Evolutionary conservation across 2,888 invertebrate genomes (phyloP).

Genomic region (Empis livida): DNA sequence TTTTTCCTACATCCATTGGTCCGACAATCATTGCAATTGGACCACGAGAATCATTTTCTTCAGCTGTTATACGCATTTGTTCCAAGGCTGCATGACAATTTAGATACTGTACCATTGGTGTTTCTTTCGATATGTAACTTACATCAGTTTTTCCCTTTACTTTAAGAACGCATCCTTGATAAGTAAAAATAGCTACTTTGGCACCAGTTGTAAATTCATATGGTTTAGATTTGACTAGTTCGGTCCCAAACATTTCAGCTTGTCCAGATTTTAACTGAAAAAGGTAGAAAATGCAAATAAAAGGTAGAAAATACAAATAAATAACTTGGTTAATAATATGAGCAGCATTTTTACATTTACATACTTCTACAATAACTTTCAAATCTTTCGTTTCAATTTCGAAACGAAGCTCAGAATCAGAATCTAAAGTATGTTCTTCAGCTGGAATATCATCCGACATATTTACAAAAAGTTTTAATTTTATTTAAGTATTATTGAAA

Average conservation of each 20-base stretch:
- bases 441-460: conserved; percentile 4
- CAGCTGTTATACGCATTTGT: conserved; percentile 71
- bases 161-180: conserved; percentile 85
- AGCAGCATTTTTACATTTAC: conserved; percentile 5
- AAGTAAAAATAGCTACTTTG: conserved; percentile 92
- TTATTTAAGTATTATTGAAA: too few relatives aligned
- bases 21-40: conserved; percentile 87
- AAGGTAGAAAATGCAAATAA: background rate
- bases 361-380: conserved; percentile 65
- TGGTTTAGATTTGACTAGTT: conserved; percentile 81
- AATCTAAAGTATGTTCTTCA: conserved; percentile 67
- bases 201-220: conserved; percentile 83
- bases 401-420: conserved; percentile 83
- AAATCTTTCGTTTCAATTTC: conserved; percentile 83
- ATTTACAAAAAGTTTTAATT: background rate
- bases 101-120: conserved; percentile 89
- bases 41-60: conserved; percentile 57
- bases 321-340: background rate
- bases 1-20: conserved; percentile 93
- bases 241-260: conserved; percentile 95
- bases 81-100: conserved; percentile 94
- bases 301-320: background rate
- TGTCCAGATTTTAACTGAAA: conserved; percentile 71
- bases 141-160: conserved; percentile 82
- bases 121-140: conserved; percentile 89